Evolutionary conservation across 2,797 vertebrate species (phyloP).

Genomic region (Naso thynnoides): DNA sequence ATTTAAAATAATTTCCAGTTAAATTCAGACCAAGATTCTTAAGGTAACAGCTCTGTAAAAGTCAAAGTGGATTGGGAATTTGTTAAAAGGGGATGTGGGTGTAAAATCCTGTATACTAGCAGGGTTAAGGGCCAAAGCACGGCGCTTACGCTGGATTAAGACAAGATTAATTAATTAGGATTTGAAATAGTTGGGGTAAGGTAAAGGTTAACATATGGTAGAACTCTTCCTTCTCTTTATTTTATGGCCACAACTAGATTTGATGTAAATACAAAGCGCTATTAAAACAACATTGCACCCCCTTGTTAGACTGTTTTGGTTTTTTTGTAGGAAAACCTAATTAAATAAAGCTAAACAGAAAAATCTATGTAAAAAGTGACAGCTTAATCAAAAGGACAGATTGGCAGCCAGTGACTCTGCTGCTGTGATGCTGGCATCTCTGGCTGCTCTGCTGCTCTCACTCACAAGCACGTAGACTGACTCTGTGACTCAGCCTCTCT

Average conservation of each 20-base stretch:
- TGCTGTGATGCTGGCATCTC: slow-evolving; percentile 37
- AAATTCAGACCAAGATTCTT: not conserved
- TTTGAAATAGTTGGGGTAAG: slow-evolving; percentile 1
- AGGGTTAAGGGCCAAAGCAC: slow-evolving; percentile 4
- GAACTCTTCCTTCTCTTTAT: not conserved
- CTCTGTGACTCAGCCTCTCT: slow-evolving; percentile 59
- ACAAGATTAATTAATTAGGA: slow-evolving; percentile 4
- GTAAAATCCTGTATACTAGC: not conserved
- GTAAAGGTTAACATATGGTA: not conserved
- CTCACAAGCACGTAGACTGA: slow-evolving; percentile 28
- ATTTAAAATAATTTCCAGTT: slow-evolving; percentile 1
- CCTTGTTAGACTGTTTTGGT: not conserved
- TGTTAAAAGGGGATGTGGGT: not conserved
- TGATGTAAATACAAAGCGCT: not conserved
- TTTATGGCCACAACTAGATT: not conserved
- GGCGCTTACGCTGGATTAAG: slow-evolving; percentile 1
- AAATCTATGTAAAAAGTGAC: slow-evolving; percentile 18
- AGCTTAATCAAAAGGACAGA: slow-evolving; percentile 21
- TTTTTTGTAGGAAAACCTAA: not conserved
- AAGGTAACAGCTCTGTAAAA: not conserved
- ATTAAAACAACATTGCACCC: not conserved
- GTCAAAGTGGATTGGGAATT: slow-evolving; percentile 4
- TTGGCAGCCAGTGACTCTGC: slow-evolving; percentile 9
- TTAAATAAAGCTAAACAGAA: not conserved
- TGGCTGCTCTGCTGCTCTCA: slow-evolving; percentile 2